Conservation (phyloP, 2,888 invertebrate species). For the Stenodema calcarata region DNA sequence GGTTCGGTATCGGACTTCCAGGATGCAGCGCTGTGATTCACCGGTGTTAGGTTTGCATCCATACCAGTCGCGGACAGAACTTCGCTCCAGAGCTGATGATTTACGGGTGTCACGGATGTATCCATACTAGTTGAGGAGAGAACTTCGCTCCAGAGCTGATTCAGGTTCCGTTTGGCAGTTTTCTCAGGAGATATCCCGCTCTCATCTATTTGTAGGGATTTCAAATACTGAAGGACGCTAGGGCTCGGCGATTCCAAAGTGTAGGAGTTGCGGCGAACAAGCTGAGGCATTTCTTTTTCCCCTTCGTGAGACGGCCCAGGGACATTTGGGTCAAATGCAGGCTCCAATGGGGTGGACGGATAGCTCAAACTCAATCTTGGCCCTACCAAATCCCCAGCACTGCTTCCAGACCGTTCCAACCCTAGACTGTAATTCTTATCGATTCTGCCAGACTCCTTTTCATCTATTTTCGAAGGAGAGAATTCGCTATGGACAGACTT, state of each 20-base stretch:
- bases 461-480: background rate
- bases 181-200: background rate
- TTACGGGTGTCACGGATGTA: background rate
- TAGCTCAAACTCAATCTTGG: conserved; percentile 24
- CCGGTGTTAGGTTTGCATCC: background rate
- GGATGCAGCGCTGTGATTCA: conserved; percentile 1
- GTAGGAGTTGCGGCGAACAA: conserved; percentile 57
- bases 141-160: conserved; percentile 37
- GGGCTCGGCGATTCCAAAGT: conserved; percentile 58
- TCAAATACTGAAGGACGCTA: conserved; percentile 54
- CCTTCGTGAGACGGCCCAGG: background rate
- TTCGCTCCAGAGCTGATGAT: conserved; percentile 34
- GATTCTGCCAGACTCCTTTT: background rate
- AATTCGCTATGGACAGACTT: background rate
- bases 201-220: conserved; percentile 25
- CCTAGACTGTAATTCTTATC: background rate
- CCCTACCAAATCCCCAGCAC: background rate
- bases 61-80: background rate
- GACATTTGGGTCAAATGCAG: background rate
- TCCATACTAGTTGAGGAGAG: background rate
- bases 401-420: background rate
- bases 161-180: conserved; percentile 45
- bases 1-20: background rate
- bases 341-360: background rate
- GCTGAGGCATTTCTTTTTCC: conserved; percentile 37